Conservation (phyloP, 2,113 vertebrate species). For the Takifugu bimaculatus region DNA sequence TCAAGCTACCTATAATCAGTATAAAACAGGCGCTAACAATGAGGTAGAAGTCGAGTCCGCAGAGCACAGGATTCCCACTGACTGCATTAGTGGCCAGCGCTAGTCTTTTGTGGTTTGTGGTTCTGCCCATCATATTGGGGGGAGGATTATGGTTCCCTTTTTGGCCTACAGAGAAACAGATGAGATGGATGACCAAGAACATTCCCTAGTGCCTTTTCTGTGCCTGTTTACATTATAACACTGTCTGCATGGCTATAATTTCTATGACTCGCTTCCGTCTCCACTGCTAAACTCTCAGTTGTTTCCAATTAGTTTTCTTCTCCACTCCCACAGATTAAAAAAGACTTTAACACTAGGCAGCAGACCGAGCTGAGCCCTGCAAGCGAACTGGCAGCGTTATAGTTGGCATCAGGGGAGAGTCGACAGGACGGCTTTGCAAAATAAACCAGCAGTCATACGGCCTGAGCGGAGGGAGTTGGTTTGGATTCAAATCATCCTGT, state of each 20-base stretch:
- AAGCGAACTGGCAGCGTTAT: conserved; percentile 17
- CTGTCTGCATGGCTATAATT: conserved; percentile 36
- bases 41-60: no score
- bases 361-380: conserved; percentile 29
- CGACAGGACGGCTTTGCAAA: conserved; percentile 6
- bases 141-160: background rate
- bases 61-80: no score
- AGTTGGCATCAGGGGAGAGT: conserved; percentile 13
- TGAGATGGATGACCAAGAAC: conserved; percentile 32
- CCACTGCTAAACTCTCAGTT: conserved; percentile 48
- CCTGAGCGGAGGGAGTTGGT: conserved; percentile 4
- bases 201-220: conserved; percentile 4
- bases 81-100: no score
- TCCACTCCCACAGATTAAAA: conserved; percentile 45
- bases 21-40: no score
- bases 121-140: no score
- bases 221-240: conserved; percentile 28
- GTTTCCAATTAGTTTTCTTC: conserved; percentile 62
- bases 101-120: no score
- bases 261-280: background rate
- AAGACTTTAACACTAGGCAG: conserved; percentile 21
- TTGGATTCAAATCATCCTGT: conserved; percentile 4
- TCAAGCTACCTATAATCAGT: no score
- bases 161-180: conserved; percentile 36
- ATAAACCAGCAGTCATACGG: conserved; percentile 12